These are phyloP conservation scores for Drosophila ogumai DNA, from an alignment of 1,140 invertebrate genomes.

Conservation along the genomic window DNA sequence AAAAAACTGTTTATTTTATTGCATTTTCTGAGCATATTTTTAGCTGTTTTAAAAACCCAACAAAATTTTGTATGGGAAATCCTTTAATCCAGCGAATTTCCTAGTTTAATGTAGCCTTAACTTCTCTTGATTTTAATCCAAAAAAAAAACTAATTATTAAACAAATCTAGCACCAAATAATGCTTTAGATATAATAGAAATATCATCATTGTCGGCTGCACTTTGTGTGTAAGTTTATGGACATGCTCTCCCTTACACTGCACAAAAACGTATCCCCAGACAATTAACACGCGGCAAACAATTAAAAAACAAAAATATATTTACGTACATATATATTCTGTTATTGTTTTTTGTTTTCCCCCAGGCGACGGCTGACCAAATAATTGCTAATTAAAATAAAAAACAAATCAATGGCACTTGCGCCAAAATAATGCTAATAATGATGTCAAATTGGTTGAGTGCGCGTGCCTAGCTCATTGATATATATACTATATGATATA, in stretches of 20 bases:
- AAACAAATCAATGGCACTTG: slow-evolving; percentile 75
- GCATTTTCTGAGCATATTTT: background rate
- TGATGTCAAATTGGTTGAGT: slow-evolving; percentile 61
- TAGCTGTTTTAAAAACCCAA: background rate
- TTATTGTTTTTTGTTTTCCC: slow-evolving; percentile 13
- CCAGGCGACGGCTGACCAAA: slow-evolving; percentile 26
- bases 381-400: slow-evolving; percentile 70
- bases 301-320: slow-evolving; percentile 66
- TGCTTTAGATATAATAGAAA: background rate
- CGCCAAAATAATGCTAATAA: slow-evolving; percentile 72
- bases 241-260: slow-evolving; percentile 20
- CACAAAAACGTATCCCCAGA: slow-evolving; percentile 23
- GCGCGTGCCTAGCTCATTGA: slow-evolving; percentile 24
- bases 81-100: background rate
- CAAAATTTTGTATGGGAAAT: no score
- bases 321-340: background rate
- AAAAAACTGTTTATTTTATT: background rate
- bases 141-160: background rate
- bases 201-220: slow-evolving; percentile 48
- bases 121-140: background rate
- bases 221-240: slow-evolving; percentile 67
- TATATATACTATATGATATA: background rate
- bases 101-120: background rate
- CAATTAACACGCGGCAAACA: slow-evolving; percentile 48
- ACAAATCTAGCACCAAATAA: background rate